These are phyloP conservation scores for Branchellion lobata DNA, from an alignment of 2,888 invertebrate genomes.

Conservation along the genomic window DNA sequence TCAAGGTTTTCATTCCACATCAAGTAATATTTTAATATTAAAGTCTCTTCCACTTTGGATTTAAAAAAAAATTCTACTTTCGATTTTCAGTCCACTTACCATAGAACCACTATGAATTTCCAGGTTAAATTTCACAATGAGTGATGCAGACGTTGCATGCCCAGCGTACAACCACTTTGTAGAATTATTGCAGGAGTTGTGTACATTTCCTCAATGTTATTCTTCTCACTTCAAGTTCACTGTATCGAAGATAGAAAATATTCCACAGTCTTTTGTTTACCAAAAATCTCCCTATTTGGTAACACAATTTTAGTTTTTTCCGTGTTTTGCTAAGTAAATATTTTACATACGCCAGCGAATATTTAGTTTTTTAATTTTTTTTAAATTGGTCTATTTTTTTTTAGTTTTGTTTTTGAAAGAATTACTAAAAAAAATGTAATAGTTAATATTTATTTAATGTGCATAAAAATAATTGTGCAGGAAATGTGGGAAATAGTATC, in stretches of 20 bases:
- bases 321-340: too few relatives aligned
- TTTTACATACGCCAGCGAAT: too few relatives aligned
- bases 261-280: neutral
- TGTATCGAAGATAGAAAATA: neutral
- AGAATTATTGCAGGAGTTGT: neutral
- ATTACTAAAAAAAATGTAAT: too few relatives aligned
- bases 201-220: neutral
- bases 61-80: neutral
- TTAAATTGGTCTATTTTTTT: too few relatives aligned
- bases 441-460: too few relatives aligned
- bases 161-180: constrained; percentile 1
- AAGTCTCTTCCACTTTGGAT: neutral
- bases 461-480: too few relatives aligned
- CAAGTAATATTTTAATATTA: neutral
- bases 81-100: neutral
- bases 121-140: neutral
- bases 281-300: neutral
- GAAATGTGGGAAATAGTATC: too few relatives aligned
- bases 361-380: too few relatives aligned
- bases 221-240: neutral
- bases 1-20: too few relatives aligned
- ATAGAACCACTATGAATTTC: neutral
- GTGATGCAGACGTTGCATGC: neutral
- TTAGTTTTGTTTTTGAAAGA: too few relatives aligned
- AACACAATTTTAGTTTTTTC: neutral